Conservation (phyloP, 2,113 vertebrate genomes). For the Numenius arquata region DNA sequence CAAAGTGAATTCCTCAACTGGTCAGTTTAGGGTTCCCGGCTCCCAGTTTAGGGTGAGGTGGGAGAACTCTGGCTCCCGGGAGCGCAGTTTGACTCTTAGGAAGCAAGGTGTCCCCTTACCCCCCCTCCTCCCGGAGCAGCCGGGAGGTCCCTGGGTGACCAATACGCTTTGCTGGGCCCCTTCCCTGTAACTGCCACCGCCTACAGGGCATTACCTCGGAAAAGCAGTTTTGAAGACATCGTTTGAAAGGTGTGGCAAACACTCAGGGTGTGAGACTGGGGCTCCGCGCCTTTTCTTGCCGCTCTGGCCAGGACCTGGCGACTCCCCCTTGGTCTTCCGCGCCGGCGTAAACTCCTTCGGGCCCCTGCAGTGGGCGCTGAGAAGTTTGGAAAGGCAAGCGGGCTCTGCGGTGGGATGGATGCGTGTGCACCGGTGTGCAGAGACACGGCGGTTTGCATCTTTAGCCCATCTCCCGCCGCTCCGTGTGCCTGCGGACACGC, state of each 20-base stretch:
- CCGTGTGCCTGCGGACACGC: neutral
- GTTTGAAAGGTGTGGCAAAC: neutral
- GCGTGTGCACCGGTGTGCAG: fast-evolving
- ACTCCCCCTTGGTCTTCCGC: neutral
- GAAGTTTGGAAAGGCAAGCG: neutral
- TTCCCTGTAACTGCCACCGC: neutral
- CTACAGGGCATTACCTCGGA: neutral
- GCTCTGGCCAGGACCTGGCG: neutral
- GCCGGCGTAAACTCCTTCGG: neutral
- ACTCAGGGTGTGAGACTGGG: neutral
- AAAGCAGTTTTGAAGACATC: neutral
- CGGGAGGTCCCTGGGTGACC: neutral
- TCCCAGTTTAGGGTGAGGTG: neutral
- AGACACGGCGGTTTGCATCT: fast-evolving
- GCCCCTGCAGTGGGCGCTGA: neutral
- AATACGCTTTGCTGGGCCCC: neutral
- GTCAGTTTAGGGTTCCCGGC: neutral
- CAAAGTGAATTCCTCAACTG: neutral
- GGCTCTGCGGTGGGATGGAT: neutral
- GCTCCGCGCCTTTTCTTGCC: neutral
- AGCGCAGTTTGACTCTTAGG: neutral
- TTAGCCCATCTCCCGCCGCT: neutral
- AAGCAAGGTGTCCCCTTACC: neutral
- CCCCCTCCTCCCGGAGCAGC: no score
- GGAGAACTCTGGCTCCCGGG: neutral